phyloP scores from a whole-genome alignment of 2,888 invertebrate species.

The Trichopoda pennipes region DNA sequence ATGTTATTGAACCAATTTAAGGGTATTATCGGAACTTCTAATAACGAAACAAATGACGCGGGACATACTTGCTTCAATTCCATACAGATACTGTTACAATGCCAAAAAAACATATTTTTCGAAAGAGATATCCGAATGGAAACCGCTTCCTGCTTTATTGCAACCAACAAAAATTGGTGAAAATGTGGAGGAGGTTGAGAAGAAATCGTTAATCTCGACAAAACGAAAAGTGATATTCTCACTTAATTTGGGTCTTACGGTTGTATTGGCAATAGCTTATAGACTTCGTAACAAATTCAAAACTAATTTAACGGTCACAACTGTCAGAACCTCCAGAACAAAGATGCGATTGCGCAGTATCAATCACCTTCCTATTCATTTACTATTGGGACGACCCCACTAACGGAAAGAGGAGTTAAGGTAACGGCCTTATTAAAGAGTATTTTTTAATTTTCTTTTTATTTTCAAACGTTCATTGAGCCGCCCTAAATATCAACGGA shows the following conservation, averaged over 20 bases:
- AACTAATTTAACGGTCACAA: no score
- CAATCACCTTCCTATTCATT: constrained; percentile 2
- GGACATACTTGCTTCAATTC: no score
- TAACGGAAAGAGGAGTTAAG: constrained; percentile 3
- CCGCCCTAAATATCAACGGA: no score
- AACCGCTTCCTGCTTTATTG: constrained; percentile 13
- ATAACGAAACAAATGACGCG: constrained; percentile 24
- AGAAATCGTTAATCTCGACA: no score
- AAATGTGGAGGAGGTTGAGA: constrained; percentile 8
- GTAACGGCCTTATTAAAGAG: neutral
- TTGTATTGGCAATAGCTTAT: no score
- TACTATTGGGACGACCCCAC: neutral
- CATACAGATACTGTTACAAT: no score
- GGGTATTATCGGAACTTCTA: constrained; percentile 14
- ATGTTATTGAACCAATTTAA: constrained; percentile 13
- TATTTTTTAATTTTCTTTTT: no score
- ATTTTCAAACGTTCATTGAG: no score
- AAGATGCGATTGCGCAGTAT: neutral
- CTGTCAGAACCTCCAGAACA: neutral
- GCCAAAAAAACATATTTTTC: neutral
- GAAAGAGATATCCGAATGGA: constrained; percentile 18
- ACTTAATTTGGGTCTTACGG: neutral
- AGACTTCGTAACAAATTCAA: no score
- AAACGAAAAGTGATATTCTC: no score
- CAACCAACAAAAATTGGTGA: constrained; percentile 19